Evolutionary conservation across 1,140 invertebrate species (phyloP).

Genomic region (Lasaia peninsularis): DNA sequence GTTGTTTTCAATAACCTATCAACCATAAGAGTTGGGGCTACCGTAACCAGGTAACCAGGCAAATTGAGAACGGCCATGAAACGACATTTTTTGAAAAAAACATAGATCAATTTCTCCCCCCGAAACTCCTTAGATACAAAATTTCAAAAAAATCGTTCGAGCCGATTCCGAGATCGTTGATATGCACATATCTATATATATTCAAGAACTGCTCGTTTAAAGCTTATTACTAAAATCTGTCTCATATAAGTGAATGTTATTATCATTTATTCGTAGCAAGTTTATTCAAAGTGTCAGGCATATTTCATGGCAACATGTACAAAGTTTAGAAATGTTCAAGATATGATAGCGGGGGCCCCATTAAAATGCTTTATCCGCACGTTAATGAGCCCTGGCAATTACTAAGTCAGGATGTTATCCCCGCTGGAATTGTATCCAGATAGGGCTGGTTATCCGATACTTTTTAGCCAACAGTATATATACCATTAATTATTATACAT

Average conservation of each 20-base stretch:
- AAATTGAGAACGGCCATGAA: too few relatives aligned
- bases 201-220: too few relatives aligned
- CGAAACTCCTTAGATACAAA: too few relatives aligned
- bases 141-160: too few relatives aligned
- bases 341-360: background rate
- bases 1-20: too few relatives aligned
- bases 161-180: too few relatives aligned
- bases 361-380: slow-evolving; percentile 7
- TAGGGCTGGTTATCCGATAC: background rate
- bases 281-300: background rate
- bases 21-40: too few relatives aligned
- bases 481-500: too few relatives aligned
- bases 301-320: background rate
- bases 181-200: too few relatives aligned
- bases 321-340: background rate
- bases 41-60: too few relatives aligned
- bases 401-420: slow-evolving; percentile 4
- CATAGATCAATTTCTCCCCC: too few relatives aligned
- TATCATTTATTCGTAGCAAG: background rate
- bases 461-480: background rate
- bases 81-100: too few relatives aligned
- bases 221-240: background rate
- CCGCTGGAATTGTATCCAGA: background rate
- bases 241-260: background rate
- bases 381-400: slow-evolving; percentile 5